Base-by-base conservation (phyloP, 2,113 vertebrate genomes). In the Haplochromis burtoni region DNA sequence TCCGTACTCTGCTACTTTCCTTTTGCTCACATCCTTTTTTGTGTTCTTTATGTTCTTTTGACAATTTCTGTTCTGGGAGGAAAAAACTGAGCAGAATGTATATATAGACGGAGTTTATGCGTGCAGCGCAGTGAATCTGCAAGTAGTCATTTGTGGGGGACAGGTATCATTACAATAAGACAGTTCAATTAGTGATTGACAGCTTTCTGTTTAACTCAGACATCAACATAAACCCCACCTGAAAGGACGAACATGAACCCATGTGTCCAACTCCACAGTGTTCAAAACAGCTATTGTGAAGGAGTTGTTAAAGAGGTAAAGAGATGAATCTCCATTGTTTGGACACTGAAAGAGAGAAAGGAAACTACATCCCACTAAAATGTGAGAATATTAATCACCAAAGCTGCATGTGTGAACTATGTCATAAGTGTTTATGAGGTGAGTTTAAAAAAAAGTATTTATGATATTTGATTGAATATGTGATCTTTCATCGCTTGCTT, bases 151-250 rank as follows among this genome's bases (percentile, higher is more conserved):
- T 29, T 85, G 42, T 84, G 57, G 57, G 40, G 11, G 45, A 84
- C 24, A 38, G 63, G 10, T 26, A 3, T 35, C 29, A 42, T 87
- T 90, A 19, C 33, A 86, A 55, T 11, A 31, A 81, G 24, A 16
- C 63, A 54, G 26, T n/a, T 92, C 29, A 90, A 73, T 54, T 1
- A 33, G 47, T 86, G 86, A 91, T n/a, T 88, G 83, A 87, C 81
- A 87, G 81, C 8, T 40, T 59, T 66, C 42, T 66, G 21, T 47
- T 85, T 84, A 54, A 76, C 59, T 85, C 47, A 59, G 54, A 51
- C 38, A 71, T 45, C 59, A 87, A 86, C 83, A 79, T 29, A 24
- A 82, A 61, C 63, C 81, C 78, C 71, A 45, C 47, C 49, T 88
- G 57, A 81, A 45, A 53, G 24, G 38, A 86, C 6, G 16, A 73